Evolutionary conservation across 2,888 invertebrate genomes (phyloP), one percentile per base, ranked within the genome.

Genomic region (Diplolepis rosae): DNA sequence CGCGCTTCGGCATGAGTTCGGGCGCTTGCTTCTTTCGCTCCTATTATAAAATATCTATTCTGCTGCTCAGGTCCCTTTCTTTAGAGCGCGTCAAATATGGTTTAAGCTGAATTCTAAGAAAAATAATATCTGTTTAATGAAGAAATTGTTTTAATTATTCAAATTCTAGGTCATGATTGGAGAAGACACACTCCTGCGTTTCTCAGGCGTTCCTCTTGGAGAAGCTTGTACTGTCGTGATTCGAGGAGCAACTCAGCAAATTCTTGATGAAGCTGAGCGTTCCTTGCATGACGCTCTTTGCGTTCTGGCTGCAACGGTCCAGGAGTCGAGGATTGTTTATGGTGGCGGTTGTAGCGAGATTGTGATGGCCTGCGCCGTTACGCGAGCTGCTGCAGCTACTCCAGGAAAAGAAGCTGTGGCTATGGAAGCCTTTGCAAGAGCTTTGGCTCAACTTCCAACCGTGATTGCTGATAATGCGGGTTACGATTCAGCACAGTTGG

Each of bases 381-480:
- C 93, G 45, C 92, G 92, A 73, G 93, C 94, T 68, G 98, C 98
- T 0, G 92, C 94, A 1, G 94, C 94, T 81, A 98, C 97, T 0
- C 92, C 98, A 0, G 99, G 99, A 80, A 99, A 99, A 90, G 98
- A 99, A 90, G 94, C 99, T 1, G 94, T 98, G 15, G 99, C 99
- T 0, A 97, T 97, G 91, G 99, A 99, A 89, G 94, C 98, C 0
- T 99, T 96, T 90, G 97, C 96, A 32, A 92, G 92, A 75, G 98
- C 99, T 18, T 92, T 99, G 54, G 92, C 95, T 73, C 93, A 96
- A 82, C 90, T 99, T 80, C 99, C 99, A 0, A 96, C 96, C 24
- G 96, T 96, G 69, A 98, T 99, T 77, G 98, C 98, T 42, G 99
- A 99, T 89, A 99, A 99, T 90, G 99, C 97, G 71, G 99, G 99